A percentile compares a stretch with the other conserved stretches of the same genome.
Evolutionary conservation across 2,888 invertebrate genomes (phyloP).

Genomic region (Drosophila acutilabella): DNA sequence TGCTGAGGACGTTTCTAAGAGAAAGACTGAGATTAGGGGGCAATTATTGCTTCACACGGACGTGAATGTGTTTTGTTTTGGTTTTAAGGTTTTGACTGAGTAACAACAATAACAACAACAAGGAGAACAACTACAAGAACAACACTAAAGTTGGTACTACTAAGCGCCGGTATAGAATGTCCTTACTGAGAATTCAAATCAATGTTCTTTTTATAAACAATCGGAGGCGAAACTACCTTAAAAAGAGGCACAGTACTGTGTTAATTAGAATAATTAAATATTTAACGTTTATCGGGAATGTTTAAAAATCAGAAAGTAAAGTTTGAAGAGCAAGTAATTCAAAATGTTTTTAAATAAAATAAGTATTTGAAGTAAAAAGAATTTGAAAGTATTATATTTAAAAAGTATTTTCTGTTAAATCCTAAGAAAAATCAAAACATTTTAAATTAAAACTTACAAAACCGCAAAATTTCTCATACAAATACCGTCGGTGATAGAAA

Average conservation of each 20-base stretch:
- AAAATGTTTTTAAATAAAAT: too few relatives aligned
- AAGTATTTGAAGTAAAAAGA: too few relatives aligned
- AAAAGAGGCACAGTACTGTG: neutral
- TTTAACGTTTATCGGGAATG: neutral
- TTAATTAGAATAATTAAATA: constrained; percentile 12
- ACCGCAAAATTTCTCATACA: too few relatives aligned
- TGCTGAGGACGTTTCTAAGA: neutral
- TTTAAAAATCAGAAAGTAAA: too few relatives aligned
- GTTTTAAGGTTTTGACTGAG: constrained; percentile 62
- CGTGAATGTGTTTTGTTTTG: constrained; percentile 60
- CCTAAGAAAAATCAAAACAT: too few relatives aligned
- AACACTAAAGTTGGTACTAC: constrained; percentile 30
- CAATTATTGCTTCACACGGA: constrained; percentile 79
- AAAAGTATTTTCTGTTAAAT: too few relatives aligned
- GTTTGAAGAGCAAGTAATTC: neutral
- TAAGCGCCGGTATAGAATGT: constrained; percentile 78
- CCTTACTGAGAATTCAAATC: constrained; percentile 61
- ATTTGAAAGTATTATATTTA: too few relatives aligned
- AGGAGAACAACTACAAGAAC: constrained; percentile 4
- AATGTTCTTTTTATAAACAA: constrained; percentile 2
- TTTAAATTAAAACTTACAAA: too few relatives aligned
- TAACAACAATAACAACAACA: constrained; percentile 15
- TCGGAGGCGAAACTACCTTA: too few relatives aligned
- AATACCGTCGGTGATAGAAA: too few relatives aligned
- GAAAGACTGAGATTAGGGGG: constrained; percentile 70